A percentile compares a stretch with the other conserved stretches of the same genome.
These are phyloP conservation scores for Ptychoptera contaminata DNA, from an alignment of 2,888 invertebrate genomes.

Conservation along the genomic window DNA sequence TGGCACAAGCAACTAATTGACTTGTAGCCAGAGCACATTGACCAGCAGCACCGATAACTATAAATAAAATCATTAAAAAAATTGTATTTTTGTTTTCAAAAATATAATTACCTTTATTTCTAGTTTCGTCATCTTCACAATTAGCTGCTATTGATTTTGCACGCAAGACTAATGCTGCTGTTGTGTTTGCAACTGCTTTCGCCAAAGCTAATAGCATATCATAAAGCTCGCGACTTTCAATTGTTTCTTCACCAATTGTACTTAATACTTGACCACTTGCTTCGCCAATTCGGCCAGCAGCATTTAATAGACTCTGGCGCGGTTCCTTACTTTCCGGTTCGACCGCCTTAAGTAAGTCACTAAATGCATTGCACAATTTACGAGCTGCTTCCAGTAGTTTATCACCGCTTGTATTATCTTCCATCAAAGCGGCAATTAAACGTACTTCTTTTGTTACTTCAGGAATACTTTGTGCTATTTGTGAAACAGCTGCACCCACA, in stretches of 20 bases:
- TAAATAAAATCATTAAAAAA: not conserved
- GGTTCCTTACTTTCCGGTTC: constrained; percentile 92
- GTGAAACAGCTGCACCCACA: constrained; percentile 92
- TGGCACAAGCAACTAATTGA: constrained; percentile 92
- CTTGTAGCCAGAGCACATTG: constrained; percentile 95
- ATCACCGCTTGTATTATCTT: constrained; percentile 70
- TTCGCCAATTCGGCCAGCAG: constrained; percentile 92
- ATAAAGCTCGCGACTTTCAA: constrained; percentile 64
- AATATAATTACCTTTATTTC: constrained; percentile 17
- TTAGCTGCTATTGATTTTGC: constrained; percentile 93
- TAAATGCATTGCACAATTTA: constrained; percentile 82
- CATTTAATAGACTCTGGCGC: constrained; percentile 81
- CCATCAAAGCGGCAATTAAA: constrained; percentile 87
- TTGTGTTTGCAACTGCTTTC: constrained; percentile 95
- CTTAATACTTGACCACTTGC: constrained; percentile 86
- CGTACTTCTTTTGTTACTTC: constrained; percentile 74
- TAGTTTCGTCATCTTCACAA: constrained; percentile 44
- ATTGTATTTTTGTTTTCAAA: not conserved
- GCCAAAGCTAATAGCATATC: constrained; percentile 88
- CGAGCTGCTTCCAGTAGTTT: constrained; percentile 82
- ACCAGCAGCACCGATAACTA: constrained; percentile 88
- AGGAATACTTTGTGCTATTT: constrained; percentile 90
- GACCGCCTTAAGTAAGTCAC: constrained; percentile 85
- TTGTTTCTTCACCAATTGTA: constrained; percentile 85
- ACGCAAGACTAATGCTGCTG: constrained; percentile 87